Evolutionary conservation across 2,888 invertebrate species (phyloP).

Genomic region (Archips xylosteana): DNA sequence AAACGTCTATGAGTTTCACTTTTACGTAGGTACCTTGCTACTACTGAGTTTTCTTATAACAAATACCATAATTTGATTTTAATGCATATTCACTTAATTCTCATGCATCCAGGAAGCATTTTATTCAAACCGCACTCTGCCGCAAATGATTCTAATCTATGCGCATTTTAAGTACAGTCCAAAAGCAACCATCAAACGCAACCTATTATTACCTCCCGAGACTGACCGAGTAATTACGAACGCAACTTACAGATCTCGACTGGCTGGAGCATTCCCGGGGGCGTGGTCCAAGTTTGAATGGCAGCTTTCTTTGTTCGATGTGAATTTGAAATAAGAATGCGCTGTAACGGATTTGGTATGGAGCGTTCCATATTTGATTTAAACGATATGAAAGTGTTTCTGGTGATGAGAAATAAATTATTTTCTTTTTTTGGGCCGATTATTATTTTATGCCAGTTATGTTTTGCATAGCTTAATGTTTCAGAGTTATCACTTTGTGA

Average conservation of each 20-base stretch:
- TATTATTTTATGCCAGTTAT: slow-evolving; percentile 25
- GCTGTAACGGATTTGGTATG: slow-evolving; percentile 55
- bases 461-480: neutral
- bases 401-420: slow-evolving; percentile 19
- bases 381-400: slow-evolving; percentile 46
- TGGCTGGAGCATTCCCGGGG: slow-evolving; percentile 50
- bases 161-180: slow-evolving; percentile 49
- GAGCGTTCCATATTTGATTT: slow-evolving; percentile 45
- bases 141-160: slow-evolving; percentile 49
- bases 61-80: neutral
- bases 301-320: slow-evolving; percentile 62
- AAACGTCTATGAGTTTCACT: no score
- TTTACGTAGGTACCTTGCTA: neutral
- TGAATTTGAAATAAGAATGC: slow-evolving; percentile 60
- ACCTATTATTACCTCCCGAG: slow-evolving; percentile 71
- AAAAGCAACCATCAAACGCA: slow-evolving; percentile 66
- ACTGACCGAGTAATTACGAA: slow-evolving; percentile 65
- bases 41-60: neutral
- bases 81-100: neutral
- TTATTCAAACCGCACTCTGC: slow-evolving; percentile 2
- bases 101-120: slow-evolving; percentile 5
- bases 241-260: slow-evolving; percentile 51
- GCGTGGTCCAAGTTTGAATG: slow-evolving; percentile 73
- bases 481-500: no score
- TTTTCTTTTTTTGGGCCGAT: slow-evolving; percentile 17